Conservation (phyloP, 1,140 invertebrate species). For the Diabrotica virgifera region DNA sequence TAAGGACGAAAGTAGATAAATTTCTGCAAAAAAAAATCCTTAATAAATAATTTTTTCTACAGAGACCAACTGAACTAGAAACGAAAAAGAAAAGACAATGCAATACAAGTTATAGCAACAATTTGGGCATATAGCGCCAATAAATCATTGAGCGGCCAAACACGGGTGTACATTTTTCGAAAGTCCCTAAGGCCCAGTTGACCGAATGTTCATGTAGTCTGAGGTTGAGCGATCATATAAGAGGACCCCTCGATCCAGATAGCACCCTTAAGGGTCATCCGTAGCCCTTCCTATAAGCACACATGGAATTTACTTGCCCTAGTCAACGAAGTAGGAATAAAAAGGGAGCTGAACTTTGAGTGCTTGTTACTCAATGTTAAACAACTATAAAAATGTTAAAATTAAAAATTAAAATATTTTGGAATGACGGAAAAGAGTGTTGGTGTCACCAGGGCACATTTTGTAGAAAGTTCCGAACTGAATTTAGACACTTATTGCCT, state of each 20-base stretch:
- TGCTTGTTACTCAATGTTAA: too few relatives aligned
- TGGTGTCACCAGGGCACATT: too few relatives aligned
- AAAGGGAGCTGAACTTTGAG: not conserved
- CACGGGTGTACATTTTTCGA: constrained; percentile 4
- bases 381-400: too few relatives aligned
- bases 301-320: constrained; percentile 8
- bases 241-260: constrained; percentile 15
- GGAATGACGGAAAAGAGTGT: too few relatives aligned
- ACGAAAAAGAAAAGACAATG: not conserved
- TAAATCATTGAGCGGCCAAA: not conserved
- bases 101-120: not conserved
- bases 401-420: too few relatives aligned
- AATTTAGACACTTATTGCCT: too few relatives aligned
- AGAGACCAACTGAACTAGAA: not conserved
- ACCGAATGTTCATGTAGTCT: constrained; percentile 34
- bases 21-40: too few relatives aligned
- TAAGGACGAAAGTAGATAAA: too few relatives aligned
- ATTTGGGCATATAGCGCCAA: not conserved
- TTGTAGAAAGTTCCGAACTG: too few relatives aligned
- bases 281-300: constrained; percentile 9
- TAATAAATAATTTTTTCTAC: too few relatives aligned
- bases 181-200: constrained; percentile 35
- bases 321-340: constrained; percentile 11
- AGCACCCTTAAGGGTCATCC: constrained; percentile 23
- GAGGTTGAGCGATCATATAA: constrained; percentile 34